Percentiles rank a stretch among this genome's conserved stretches.
Evolutionary conservation across 2,113 vertebrate species (phyloP).

Genomic region (Gadus macrocephalus): DNA sequence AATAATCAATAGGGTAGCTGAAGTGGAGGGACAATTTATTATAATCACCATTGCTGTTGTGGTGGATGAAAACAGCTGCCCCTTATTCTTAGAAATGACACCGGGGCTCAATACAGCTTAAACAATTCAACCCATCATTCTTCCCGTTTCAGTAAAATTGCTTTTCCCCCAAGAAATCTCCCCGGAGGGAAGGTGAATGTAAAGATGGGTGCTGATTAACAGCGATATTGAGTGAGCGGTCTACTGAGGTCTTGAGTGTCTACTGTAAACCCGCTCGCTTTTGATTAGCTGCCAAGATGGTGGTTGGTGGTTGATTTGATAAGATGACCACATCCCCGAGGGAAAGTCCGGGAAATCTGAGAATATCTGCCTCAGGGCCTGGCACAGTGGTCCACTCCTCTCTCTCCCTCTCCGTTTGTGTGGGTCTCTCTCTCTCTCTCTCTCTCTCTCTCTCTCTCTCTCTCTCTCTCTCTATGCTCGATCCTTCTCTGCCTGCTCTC

Average conservation of each 20-base stretch:
- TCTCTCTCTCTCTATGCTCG: slow-evolving; percentile 23
- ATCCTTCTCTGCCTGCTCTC: background rate
- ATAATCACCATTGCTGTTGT: slow-evolving; percentile 13
- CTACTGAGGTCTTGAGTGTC: slow-evolving; percentile 6
- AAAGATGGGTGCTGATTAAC: slow-evolving; percentile 8
- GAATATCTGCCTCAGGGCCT: slow-evolving; percentile 34
- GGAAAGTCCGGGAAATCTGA: slow-evolving; percentile 12
- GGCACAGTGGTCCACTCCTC: no score
- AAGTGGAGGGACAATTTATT: slow-evolving; percentile 36
- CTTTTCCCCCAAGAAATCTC: slow-evolving; percentile 10
- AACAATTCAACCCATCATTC: slow-evolving; percentile 23
- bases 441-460: no score
- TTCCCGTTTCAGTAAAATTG: slow-evolving; percentile 25
- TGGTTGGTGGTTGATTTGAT: slow-evolving; percentile 39
- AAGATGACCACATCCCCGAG: slow-evolving; percentile 44
- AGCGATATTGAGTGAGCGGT: slow-evolving; percentile 36
- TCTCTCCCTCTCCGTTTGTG: no score
- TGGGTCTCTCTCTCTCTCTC: no score
- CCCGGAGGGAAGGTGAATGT: slow-evolving; percentile 28
- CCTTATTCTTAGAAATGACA: slow-evolving; percentile 13
- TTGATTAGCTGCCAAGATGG: slow-evolving; percentile 28
- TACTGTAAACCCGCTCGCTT: slow-evolving; percentile 35
- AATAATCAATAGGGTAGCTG: slow-evolving; percentile 49
- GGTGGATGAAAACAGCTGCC: slow-evolving; percentile 6
- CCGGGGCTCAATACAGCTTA: slow-evolving; percentile 22